Evolutionary conservation across 2,113 vertebrate genomes (phyloP), one percentile per base, ranked within the genome.

Genomic region (Podiceps cristatus): DNA sequence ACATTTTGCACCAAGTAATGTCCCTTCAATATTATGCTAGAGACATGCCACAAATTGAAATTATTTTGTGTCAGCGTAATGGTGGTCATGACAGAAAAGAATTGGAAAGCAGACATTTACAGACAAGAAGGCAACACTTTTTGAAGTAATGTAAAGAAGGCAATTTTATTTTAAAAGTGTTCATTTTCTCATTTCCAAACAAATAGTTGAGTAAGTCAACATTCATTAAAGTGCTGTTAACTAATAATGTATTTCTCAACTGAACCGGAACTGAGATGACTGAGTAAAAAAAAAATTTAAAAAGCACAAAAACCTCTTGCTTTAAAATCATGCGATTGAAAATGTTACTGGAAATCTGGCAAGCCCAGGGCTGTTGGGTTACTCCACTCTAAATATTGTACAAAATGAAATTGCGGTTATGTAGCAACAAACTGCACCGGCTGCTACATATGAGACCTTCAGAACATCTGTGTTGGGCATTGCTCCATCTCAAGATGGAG

Each of bases 401-500:
- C 59, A 86, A 86, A 83, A 90, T 90, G 67, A 85, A 77, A 80
- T 56, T 77, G 72, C 87, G 80, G 75, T 93, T 95, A 96, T 23
- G 33, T 96, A 95, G 93, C 81, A 95, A 76, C 87, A 83, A 86
- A 71, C 67, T 83, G 74, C 67, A 71, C 47, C 24, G 40, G 58
- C 91, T 96, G 94, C 68, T 86, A 25, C 63, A 64, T 47, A 10
- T 2, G 50, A 92, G 94, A 88, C 94, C 96, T 93, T 92, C 78
- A 71, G 87, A 97, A 96, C 94, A 96, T 97, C 93, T 96, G 94
- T 95, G 69, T 79, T 92, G 87, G 94, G 94, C 93, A 74, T 52
- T 77, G 45, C 68, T 96, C 85, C 93, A 91, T 94, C 71, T 74
- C 67, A 63, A 84, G 78, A 86, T 88, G 84, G 77, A 88, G 68